Conservation (phyloP, 2,888 invertebrate species). For the Epinotia bilunana region DNA sequence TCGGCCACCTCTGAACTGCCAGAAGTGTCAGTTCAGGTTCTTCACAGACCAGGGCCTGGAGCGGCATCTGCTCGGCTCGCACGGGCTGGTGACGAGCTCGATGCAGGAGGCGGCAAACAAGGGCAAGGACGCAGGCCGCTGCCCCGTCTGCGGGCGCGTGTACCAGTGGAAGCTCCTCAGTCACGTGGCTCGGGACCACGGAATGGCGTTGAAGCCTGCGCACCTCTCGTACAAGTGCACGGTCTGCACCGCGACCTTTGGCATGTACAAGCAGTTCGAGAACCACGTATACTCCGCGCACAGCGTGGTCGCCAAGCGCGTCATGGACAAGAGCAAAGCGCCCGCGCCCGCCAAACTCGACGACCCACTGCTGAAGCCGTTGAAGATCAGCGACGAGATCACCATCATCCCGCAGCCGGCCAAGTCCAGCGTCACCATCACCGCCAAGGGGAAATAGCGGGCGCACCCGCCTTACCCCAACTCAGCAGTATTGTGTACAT, state of each 20-base stretch:
- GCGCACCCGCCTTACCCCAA: conserved; percentile 60
- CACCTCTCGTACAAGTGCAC: conserved; percentile 98
- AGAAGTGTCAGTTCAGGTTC: conserved; percentile 97
- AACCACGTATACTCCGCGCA: conserved; percentile 98
- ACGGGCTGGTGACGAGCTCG: conserved; percentile 97
- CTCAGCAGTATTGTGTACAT: conserved; percentile 81
- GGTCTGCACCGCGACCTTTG: conserved; percentile 97
- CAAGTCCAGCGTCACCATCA: conserved; percentile 76
- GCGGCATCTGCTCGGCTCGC: conserved; percentile 96
- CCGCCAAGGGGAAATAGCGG: conserved; percentile 80
- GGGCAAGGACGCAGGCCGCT: conserved; percentile 96
- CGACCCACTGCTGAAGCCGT: conserved; percentile 90
- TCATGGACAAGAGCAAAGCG: conserved; percentile 90
- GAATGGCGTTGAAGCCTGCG: conserved; percentile 96
- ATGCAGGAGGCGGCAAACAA: conserved; percentile 98
- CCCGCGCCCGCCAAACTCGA: conserved; percentile 62
- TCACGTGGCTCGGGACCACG: conserved; percentile 97
- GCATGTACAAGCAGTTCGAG: conserved; percentile 98
- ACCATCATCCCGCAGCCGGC: conserved; percentile 96
- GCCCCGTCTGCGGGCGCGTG: conserved; percentile 97
- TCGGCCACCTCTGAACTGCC: conserved; percentile 96
- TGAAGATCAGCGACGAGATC: conserved; percentile 96
- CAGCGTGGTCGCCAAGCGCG: conserved; percentile 94
- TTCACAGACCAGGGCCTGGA: conserved; percentile 99
- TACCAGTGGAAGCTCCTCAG: conserved; percentile 92